Base-by-base conservation (phyloP, 2,888 invertebrate genomes). In the Tethea ocularis region DNA sequence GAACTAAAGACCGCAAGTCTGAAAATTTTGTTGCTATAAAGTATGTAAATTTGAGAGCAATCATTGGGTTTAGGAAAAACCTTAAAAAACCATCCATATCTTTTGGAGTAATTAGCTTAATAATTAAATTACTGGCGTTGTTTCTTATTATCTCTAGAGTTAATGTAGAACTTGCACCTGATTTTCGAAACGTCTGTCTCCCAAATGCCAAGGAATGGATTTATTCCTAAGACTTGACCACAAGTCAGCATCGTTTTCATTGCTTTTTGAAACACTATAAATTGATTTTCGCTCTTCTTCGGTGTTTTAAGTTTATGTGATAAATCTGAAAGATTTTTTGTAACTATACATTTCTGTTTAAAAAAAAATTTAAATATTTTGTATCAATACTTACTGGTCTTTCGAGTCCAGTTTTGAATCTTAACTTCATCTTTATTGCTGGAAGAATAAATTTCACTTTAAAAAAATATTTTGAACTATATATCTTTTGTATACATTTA, bases 211-310 rank as follows among this genome's bases (percentile, higher is more conserved):
- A 66, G 55, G 0, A 87, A 73, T 0, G 86, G 85, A 56, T 78
- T 84, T 17, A 88, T 38, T 0, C 86, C 88, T 2, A 84, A 58
- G 24, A 60, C 72, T 51, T 82, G 80, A 3, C 84, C 87, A 52
- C 70, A 65, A 3, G 78, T 51, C 0, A 86, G 36, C 0, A 83
- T 46, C 0, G 73, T 29, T 66, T 69, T 82, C 82, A 84, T 86
- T 5, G 82, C 72, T 20, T 63, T 66, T 62, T 82, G 82, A 59
- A 85, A 87, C 0, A 69, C 58, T 26, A 56, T 60, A 33, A 77
- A 66, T 38, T 80, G 83, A 29, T 61, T 61, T 1, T 52, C 24
- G 29, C 41, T 56, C 0, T 23, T 11, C 0, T 51, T 51, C 7
- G 52, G 24, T 0, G 51, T 41, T 41, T 6, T 57, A 1, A 26